Conservation (phyloP, 2,797 vertebrate genomes). For the Darevskia nairensis region DNA sequence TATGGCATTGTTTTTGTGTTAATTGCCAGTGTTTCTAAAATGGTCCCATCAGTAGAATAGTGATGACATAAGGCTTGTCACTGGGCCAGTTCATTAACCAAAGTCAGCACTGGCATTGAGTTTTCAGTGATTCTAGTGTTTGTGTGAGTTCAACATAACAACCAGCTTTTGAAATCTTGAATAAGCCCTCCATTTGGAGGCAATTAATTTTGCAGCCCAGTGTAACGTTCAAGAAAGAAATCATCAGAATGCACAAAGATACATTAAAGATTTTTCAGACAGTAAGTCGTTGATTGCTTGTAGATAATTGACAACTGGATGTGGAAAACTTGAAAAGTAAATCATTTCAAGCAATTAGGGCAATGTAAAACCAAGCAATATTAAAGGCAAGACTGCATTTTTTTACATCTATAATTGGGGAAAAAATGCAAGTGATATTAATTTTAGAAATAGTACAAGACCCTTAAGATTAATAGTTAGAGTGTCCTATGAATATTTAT, state of each 20-base stretch:
- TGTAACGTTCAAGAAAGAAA: neutral
- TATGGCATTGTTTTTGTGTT: neutral
- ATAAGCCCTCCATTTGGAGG: neutral
- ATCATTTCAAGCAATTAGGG: slow-evolving; percentile 66
- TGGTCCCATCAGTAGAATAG: neutral
- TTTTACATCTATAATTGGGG: slow-evolving; percentile 54
- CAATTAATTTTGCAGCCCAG: slow-evolving; percentile 34
- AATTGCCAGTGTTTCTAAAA: neutral
- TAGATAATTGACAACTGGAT: slow-evolving; percentile 61
- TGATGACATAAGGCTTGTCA: neutral
- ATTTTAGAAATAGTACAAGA: slow-evolving; percentile 30
- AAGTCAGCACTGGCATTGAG: neutral
- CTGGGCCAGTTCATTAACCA: neutral
- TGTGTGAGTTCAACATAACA: neutral
- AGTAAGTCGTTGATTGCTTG: slow-evolving; percentile 54
- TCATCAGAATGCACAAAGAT: slow-evolving; percentile 37
- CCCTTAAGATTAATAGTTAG: slow-evolving; percentile 53
- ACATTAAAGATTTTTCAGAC: slow-evolving; percentile 51
- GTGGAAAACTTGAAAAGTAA: slow-evolving; percentile 60
- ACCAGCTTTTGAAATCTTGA: slow-evolving; percentile 30
- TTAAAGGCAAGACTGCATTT: slow-evolving; percentile 62
- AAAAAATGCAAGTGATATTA: slow-evolving; percentile 53
- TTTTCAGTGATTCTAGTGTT: slow-evolving; percentile 3
- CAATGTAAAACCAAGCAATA: slow-evolving; percentile 56
- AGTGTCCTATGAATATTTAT: slow-evolving; percentile 53